Evolutionary conservation across 1,140 invertebrate genomes (phyloP).

Genomic region (Drosophila parvula): DNA sequence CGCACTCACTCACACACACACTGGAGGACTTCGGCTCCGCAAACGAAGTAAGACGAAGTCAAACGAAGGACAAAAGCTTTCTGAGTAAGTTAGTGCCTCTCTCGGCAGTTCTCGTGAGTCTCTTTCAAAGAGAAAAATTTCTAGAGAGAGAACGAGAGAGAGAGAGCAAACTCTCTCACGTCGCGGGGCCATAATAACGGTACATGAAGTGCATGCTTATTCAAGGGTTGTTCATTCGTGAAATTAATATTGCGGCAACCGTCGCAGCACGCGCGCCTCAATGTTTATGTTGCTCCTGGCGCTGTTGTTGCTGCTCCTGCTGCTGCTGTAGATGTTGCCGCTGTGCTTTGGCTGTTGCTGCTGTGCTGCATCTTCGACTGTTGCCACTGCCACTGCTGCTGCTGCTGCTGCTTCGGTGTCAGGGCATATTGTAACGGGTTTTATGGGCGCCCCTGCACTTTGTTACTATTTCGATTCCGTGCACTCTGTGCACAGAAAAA

Average conservation of each 20-base stretch:
- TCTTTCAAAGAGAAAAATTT: conserved; percentile 10
- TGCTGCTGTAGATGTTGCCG: conserved; percentile 9
- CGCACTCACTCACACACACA: conserved; percentile 7
- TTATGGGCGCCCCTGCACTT: conserved; percentile 63
- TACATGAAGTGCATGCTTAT: conserved; percentile 80
- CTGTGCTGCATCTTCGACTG: conserved; percentile 14
- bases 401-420: conserved; percentile 29
- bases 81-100: conserved; percentile 1
- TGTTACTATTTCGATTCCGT: conserved; percentile 43
- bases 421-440: conserved; percentile 69
- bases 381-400: neutral
- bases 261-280: conserved; percentile 73
- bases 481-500: conserved; percentile 42
- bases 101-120: neutral
- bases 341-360: conserved; percentile 28
- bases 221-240: conserved; percentile 83
- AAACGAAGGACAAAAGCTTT: conserved; percentile 40
- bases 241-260: conserved; percentile 82
- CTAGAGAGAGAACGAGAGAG: neutral
- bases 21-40: conserved; percentile 4
- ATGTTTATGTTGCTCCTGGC: conserved; percentile 73
- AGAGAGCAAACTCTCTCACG: conserved; percentile 41
- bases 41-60: conserved; percentile 33
- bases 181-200: conserved; percentile 66
- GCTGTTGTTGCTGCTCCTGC: conserved; percentile 35